Evolutionary conservation across 2,888 invertebrate genomes (phyloP), one percentile per base, ranked within the genome.

Genomic region (Amiota minor): DNA sequence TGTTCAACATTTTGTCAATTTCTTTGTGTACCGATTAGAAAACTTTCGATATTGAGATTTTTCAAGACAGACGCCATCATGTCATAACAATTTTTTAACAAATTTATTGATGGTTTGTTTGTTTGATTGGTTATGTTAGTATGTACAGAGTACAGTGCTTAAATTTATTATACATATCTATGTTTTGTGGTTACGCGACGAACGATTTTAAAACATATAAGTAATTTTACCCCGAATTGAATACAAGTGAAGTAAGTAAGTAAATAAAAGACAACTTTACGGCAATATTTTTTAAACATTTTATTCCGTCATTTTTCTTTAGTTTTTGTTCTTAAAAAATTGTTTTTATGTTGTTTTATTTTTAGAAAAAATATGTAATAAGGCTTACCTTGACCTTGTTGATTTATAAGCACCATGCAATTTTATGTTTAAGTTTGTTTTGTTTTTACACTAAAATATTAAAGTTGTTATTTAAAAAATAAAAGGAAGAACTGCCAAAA

Each of bases 221-320:
- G 35, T 35, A 35, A 14, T 14, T 53, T 53, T 18, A 59, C 56
- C 56, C 56, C 56, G 56, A 10, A 59, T 59, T 59, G n/a, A 20
- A 20, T 16, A 16, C 56, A 59, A 59, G 2, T 35, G 6, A 35
- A 35, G 35, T 35, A 35, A 35, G 35, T 35, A 35, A 59, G 18
- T 68, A 85, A 85, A 85, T 85, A 85, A 85, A 85, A 86, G 85
- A 85, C 85, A 82, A 82, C 83, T 84, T 83, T 77, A 78, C 85
- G 81, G 76, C 83, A 80, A 86, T 86, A 86, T 82, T 81, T 83
- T 82, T 83, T 81, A 78, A 83, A 78, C 78, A 80, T 84, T 85
- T 83, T 83, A 81, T 84, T 84, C 76, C 75, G 76, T 81, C 82
- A 77, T 76, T 72, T 67, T 68, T 68, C 59, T 70, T 46, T 35